These are phyloP conservation scores for Pharmacophagus antenor DNA, from an alignment of 2,888 invertebrate species.

Conservation along the genomic window DNA sequence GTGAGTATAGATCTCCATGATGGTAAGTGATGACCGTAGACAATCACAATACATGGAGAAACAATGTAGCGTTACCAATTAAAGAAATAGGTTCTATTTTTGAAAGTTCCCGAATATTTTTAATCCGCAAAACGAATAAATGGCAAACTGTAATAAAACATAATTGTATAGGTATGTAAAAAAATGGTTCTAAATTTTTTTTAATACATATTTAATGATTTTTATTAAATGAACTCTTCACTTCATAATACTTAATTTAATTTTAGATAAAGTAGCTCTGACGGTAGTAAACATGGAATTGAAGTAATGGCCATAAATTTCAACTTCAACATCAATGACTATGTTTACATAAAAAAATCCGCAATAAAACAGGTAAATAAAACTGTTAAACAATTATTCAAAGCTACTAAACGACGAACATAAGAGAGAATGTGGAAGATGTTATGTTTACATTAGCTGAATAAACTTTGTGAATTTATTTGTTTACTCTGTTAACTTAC, in stretches of 20 bases:
- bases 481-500: conserved; percentile 20
- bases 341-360: not conserved
- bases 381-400: not conserved
- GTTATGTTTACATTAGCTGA: conserved; percentile 12
- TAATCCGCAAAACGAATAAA: no score
- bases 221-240: no score
- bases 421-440: conserved; percentile 6
- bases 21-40: not conserved
- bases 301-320: no score
- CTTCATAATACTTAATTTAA: no score
- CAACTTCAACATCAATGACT: no score
- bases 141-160: no score
- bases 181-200: not conserved
- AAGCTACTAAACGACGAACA: conserved; percentile 3
- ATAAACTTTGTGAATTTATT: conserved; percentile 24
- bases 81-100: no score
- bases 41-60: not conserved
- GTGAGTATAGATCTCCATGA: not conserved
- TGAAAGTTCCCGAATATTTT: no score
- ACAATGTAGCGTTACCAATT: not conserved
- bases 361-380: not conserved
- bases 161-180: not conserved
- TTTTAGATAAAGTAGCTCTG: no score
- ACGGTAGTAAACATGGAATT: no score
- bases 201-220: no score